These are phyloP conservation scores for Osmoderma eremita DNA, from an alignment of 2,888 invertebrate species.

Conservation along the genomic window DNA sequence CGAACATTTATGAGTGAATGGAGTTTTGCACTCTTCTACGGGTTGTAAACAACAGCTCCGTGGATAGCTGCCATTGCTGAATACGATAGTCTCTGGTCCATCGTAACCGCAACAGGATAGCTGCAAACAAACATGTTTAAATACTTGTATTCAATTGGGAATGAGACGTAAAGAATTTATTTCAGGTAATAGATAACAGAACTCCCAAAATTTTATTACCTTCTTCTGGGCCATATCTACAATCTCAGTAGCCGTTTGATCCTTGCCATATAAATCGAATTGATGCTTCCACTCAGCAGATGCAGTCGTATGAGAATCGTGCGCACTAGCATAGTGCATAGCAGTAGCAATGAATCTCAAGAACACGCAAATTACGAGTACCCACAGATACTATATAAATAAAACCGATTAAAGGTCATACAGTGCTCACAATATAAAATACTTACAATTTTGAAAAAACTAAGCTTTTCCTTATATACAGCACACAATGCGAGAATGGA, in stretches of 20 bases:
- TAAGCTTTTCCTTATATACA: too few species aligned
- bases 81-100: conserved; percentile 1
- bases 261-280: not conserved
- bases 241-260: not conserved
- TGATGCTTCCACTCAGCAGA: not conserved
- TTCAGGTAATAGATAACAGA: too few species aligned
- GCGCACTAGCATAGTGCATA: too few species aligned
- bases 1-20: not conserved
- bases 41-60: not conserved
- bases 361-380: not conserved
- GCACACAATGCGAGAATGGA: too few species aligned
- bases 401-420: too few species aligned
- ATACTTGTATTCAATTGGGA: too few species aligned
- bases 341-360: too few species aligned
- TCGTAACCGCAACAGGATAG: conserved; percentile 15
- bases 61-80: conserved; percentile 11
- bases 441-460: too few species aligned
- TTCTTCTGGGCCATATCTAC: conserved; percentile 8
- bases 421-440: too few species aligned
- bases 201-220: not conserved
- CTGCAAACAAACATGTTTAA: not conserved
- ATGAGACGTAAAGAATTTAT: too few species aligned
- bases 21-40: too few species aligned
- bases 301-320: too few species aligned
- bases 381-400: not conserved